These are phyloP conservation scores for Thelohanellus kitauei DNA, from an alignment of 30 jellyfish, hydroid and myxozoan genomes.

Conservation along the genomic window DNA sequence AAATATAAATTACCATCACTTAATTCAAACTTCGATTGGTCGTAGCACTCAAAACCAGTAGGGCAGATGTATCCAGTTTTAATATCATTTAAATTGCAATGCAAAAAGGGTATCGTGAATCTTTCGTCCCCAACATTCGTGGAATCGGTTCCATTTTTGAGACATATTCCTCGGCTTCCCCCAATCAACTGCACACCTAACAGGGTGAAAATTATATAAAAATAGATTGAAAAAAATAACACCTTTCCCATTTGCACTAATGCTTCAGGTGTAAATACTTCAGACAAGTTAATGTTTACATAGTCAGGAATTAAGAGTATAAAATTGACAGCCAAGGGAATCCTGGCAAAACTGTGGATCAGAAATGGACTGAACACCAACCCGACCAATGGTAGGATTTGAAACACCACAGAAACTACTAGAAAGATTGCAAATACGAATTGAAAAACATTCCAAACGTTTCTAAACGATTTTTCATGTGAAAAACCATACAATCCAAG, in stretches of 20 bases:
- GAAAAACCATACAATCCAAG: constrained; percentile 20
- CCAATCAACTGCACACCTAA: constrained; percentile 67
- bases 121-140: constrained; percentile 3
- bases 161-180: constrained; percentile 21
- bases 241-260: constrained; percentile 40
- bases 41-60: constrained; percentile 18
- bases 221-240: constrained; percentile 22
- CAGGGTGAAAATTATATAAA: constrained; percentile 26
- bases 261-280: constrained; percentile 24
- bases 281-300: too few species aligned
- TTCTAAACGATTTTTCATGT: constrained; percentile 7
- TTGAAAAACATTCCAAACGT: constrained; percentile 41
- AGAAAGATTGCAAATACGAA: constrained; percentile 17
- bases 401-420: constrained; percentile 20
- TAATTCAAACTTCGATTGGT: constrained; percentile 6
- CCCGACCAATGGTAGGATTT: constrained; percentile 16
- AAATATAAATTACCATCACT: constrained; percentile 16
- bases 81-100: constrained; percentile 11
- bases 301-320: too few species aligned
- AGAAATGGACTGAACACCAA: constrained; percentile 56
- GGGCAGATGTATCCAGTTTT: constrained; percentile 24
- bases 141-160: constrained; percentile 2
- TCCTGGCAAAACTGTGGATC: constrained; percentile 30
- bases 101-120: constrained; percentile 31
- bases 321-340: constrained; percentile 25